Evolutionary conservation across 2,113 vertebrate genomes (phyloP).

Genomic region (Elephas maximus): DNA sequence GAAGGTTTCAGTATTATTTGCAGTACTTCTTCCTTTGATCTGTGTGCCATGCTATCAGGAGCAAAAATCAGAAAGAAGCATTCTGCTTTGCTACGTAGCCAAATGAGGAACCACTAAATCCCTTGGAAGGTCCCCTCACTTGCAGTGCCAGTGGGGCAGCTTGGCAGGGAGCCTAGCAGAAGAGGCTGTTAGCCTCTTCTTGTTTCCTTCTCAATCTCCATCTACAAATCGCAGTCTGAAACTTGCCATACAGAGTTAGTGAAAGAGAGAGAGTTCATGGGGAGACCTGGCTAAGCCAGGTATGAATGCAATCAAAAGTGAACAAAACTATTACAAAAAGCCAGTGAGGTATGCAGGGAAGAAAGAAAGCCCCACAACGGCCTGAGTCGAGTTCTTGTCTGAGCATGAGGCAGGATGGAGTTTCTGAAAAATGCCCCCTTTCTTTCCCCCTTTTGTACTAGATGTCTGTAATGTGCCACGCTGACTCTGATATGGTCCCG

Average conservation of each 20-base stretch:
- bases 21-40: constrained; percentile 61
- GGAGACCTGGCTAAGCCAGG: neutral
- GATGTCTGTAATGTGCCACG: neutral
- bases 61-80: constrained; percentile 61
- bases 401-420: constrained; percentile 22
- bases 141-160: neutral
- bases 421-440: neutral
- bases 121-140: constrained; percentile 12
- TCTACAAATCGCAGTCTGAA: constrained; percentile 27
- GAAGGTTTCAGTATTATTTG: neutral
- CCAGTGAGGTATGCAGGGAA: neutral
- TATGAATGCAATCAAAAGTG: neutral
- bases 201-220: constrained; percentile 18
- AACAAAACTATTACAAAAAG: neutral
- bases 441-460: neutral
- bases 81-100: constrained; percentile 40
- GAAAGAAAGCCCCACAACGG: neutral
- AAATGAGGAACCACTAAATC: constrained; percentile 47
- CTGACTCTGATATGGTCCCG: neutral
- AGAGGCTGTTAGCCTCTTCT: constrained; percentile 24
- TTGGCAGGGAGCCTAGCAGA: constrained; percentile 43
- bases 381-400: constrained; percentile 21
- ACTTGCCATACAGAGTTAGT: neutral
- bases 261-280: neutral
- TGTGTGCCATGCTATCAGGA: constrained; percentile 61